Percentiles rank a stretch among this genome's conserved stretches.
Evolutionary conservation across 2,797 vertebrate species (phyloP).

Genomic region (Cossypha dichroa): DNA sequence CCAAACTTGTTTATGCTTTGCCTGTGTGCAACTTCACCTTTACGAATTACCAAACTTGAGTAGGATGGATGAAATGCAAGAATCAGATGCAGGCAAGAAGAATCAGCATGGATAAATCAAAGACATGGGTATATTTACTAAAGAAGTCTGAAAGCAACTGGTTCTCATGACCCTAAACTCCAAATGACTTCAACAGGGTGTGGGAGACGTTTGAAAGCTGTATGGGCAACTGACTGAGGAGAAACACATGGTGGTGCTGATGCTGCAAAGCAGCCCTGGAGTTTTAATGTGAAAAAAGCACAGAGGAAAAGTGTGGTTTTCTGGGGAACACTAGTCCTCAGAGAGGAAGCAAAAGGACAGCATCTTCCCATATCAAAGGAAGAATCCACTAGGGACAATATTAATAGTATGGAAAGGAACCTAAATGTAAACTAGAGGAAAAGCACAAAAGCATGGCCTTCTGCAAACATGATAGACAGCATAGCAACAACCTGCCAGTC

Average conservation of each 20-base stretch:
- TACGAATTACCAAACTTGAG: background rate
- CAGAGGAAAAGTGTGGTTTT: background rate
- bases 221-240: background rate
- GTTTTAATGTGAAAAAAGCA: background rate
- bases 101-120: background rate
- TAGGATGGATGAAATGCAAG: background rate
- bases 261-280: background rate
- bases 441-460: background rate
- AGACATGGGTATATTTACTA: background rate
- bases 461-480: background rate
- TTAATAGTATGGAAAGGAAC: background rate
- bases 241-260: constrained; percentile 48
- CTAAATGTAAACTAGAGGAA: background rate
- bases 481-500: background rate
- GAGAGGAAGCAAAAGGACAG: background rate
- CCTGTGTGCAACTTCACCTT: background rate
- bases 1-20: background rate
- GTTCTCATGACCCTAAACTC: background rate
- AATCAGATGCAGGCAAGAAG: background rate
- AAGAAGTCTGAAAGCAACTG: background rate
- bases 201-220: background rate
- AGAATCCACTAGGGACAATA: background rate
- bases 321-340: background rate
- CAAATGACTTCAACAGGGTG: background rate
- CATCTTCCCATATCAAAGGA: background rate